phyloP scores from a whole-genome alignment of 2,888 invertebrate species.

The Nephrotoma guestfalica region DNA sequence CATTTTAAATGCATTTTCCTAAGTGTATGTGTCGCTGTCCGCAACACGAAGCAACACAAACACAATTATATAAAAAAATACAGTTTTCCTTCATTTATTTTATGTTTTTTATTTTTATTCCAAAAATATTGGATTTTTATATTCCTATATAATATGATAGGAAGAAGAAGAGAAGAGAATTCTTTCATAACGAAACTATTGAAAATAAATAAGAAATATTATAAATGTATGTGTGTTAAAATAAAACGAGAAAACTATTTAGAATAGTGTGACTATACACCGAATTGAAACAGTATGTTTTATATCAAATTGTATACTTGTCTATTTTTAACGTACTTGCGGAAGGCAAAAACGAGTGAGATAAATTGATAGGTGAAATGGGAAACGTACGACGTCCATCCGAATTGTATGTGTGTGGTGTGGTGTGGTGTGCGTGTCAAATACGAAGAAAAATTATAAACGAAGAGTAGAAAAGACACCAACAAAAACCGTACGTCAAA shows the following conservation, averaged over 20 bases:
- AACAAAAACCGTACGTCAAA: neutral
- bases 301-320: neutral
- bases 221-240: neutral
- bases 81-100: neutral
- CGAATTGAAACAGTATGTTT: neutral
- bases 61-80: neutral
- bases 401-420: neutral
- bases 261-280: neutral
- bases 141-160: neutral
- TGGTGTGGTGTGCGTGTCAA: neutral
- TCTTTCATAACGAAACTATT: neutral
- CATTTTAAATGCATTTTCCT: neutral
- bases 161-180: neutral
- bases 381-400: neutral
- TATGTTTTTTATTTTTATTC: neutral
- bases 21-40: neutral
- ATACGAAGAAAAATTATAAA: neutral
- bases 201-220: neutral
- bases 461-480: neutral
- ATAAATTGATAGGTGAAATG: neutral
- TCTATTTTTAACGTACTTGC: neutral
- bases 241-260: neutral
- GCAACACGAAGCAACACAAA: neutral
- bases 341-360: neutral
- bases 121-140: neutral